Evolutionary conservation across 2,888 invertebrate genomes (phyloP).

Genomic region (Thereva unica): DNA sequence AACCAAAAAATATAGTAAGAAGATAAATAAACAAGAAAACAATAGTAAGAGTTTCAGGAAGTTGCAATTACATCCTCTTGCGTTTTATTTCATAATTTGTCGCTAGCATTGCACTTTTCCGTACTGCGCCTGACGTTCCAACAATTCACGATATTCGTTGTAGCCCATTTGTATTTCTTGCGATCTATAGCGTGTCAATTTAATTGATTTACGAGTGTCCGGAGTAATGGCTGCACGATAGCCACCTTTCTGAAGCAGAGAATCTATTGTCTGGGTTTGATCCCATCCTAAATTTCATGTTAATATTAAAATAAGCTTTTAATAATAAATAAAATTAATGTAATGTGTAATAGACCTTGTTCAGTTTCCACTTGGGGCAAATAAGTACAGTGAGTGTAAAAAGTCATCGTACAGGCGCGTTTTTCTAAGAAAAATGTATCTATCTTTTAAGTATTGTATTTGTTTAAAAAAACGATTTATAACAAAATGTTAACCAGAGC

Average conservation of each 20-base stretch:
- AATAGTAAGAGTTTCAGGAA: conserved; percentile 23
- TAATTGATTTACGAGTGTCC: conserved; percentile 85
- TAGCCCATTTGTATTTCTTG: conserved; percentile 91
- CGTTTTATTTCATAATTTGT: conserved; percentile 36
- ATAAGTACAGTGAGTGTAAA: too few relatives aligned
- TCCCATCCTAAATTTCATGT: conserved; percentile 81
- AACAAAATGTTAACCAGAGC: too few relatives aligned
- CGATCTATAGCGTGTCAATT: conserved; percentile 94
- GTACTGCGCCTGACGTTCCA: conserved; percentile 54
- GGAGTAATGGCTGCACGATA: conserved; percentile 89
- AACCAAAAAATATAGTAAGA: conserved; percentile 26
- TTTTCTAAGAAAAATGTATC: too few relatives aligned
- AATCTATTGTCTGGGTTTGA: conserved; percentile 97
- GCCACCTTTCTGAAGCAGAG: conserved; percentile 94
- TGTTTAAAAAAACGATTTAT: too few relatives aligned
- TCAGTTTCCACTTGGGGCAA: conserved; percentile 97
- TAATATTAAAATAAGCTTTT: neutral
- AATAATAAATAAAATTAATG: conserved; percentile 6
- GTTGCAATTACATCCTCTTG: neutral
- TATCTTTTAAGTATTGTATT: too few relatives aligned
- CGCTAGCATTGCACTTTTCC: conserved; percentile 58
- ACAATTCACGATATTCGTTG: conserved; percentile 69
- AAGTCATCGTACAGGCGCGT: too few relatives aligned
- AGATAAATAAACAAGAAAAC: conserved; percentile 31
- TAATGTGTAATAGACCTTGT: conserved; percentile 71